Evolutionary conservation across 35 echinoderm and acorn worm genomes (phyloP), one percentile per base, ranked within the genome.

Genomic region (Apostichopus californicus): DNA sequence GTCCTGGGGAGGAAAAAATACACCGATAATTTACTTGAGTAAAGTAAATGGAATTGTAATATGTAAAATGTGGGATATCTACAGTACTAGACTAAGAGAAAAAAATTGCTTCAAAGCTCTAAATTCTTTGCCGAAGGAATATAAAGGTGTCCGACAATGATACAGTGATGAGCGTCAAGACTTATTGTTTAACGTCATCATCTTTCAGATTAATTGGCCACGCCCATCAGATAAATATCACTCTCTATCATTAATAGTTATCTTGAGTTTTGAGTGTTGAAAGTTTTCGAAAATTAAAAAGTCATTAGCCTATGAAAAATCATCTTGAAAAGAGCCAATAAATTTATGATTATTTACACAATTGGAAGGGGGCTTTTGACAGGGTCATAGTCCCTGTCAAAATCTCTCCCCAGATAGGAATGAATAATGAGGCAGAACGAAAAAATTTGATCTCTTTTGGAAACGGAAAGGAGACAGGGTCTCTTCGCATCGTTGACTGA

Each of bases 341-440:
- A 23, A 85, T 85, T 85, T 85, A 85, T 85, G 81, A 21, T 85
- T 85, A 85, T 85, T 85, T 85, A 85, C 81, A 85, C 81, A 85
- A 85, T n/a, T 10, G 55, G 55, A 85, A 85, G 81, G 52, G 54
- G 22, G 11, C 34, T 17, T 58, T 58, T 85, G 81, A 85, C 81
- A 85, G 54, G 81, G 81, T 85, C 81, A 59, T 9, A 56, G 58
- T 20, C 71, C 71, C 71, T 75, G 71, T 18, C 71, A 75, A n/a
- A 75, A 6, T 22, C 15, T 18, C 17, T 18, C 71, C n/a, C 21
- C 7, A 18, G 20, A 75, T 20, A 7, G 15, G 12, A 22, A 75
- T 85, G 81, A 85, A 85, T 23, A 59, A 85, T 59, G 81, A 85
- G 81, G 55, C 81, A 75, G 71, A 75, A 75, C 71, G 2, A 18